phyloP scores from a whole-genome alignment of 37 sponge, comb jelly and placozoan genomes.

The Eunapius fragilis region DNA sequence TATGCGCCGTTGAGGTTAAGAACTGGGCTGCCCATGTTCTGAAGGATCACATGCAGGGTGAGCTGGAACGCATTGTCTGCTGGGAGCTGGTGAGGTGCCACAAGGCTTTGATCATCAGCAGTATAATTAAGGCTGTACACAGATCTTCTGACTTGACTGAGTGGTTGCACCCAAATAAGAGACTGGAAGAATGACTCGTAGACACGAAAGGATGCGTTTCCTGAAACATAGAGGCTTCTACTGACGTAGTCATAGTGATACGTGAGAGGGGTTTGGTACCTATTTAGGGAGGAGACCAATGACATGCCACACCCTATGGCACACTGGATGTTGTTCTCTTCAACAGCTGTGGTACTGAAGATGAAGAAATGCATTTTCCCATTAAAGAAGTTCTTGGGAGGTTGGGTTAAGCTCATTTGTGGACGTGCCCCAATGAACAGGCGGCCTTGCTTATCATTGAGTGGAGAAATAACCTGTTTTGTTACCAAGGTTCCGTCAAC shows the following conservation, averaged over 20 bases:
- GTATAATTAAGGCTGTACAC: conserved; percentile 40
- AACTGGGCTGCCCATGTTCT: conserved; percentile 56
- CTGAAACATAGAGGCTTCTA: conserved; percentile 27
- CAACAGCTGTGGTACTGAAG: conserved; percentile 23
- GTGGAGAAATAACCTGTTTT: background rate
- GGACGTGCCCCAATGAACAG: conserved; percentile 57
- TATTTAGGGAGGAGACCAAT: conserved; percentile 28
- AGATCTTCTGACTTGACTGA: conserved; percentile 40
- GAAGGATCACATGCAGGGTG: background rate
- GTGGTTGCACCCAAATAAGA: conserved; percentile 47
- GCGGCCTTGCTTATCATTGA: conserved; percentile 30
- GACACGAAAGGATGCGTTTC: conserved; percentile 6
- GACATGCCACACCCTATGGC: conserved; percentile 80
- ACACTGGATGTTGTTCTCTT: conserved; percentile 56
- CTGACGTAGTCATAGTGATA: conserved; percentile 46
- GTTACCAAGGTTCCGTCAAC: conserved; percentile 47
- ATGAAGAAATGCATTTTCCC: conserved; percentile 52
- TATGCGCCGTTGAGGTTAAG: conserved; percentile 45
- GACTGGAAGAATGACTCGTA: conserved; percentile 73
- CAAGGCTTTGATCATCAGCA: conserved; percentile 56
- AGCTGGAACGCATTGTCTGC: background rate
- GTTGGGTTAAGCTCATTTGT: background rate
- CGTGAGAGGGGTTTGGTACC: conserved; percentile 1
- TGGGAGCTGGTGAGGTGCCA: background rate
- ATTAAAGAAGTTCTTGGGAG: conserved; percentile 65